These are phyloP conservation scores for Mus minutoides DNA, from an alignment of 2,797 vertebrate species.

Conservation along the genomic window DNA sequence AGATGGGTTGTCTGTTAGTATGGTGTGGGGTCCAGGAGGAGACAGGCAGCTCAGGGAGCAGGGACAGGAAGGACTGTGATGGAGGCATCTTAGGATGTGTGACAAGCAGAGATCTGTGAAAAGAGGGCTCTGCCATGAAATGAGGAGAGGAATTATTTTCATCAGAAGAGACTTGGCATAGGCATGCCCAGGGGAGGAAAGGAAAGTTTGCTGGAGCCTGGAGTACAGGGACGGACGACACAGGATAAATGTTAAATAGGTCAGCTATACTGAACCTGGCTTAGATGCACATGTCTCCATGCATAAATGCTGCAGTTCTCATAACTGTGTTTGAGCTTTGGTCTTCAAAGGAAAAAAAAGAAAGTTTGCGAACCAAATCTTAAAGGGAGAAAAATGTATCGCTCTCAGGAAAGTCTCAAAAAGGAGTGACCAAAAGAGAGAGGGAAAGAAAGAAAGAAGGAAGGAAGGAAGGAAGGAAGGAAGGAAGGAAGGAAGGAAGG, in stretches of 20 bases:
- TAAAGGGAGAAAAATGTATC: slow-evolving; percentile 35
- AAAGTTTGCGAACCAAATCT: background rate
- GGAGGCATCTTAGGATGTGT: rapidly evolving
- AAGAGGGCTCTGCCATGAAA: background rate
- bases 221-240: rapidly evolving
- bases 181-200: background rate
- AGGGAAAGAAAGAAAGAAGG: too few relatives aligned
- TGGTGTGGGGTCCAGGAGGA: background rate
- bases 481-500: too few relatives aligned
- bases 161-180: background rate
- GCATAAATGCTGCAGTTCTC: background rate
- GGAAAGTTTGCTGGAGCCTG: rapidly evolving
- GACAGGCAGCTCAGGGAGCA: too few relatives aligned
- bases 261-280: background rate
- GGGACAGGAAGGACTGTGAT: rapidly evolving
- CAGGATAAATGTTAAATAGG: rapidly evolving
- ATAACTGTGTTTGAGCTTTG: background rate
- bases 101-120: background rate
- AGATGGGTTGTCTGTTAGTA: rapidly evolving
- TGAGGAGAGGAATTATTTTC: background rate
- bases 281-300: background rate
- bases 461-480: too few relatives aligned
- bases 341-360: slow-evolving; percentile 61
- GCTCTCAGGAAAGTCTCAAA: slow-evolving; percentile 42
- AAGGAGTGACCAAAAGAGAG: background rate